Base-by-base conservation (phyloP, 35 echinoderm and acorn worm genomes). In the Antedon bifida region DNA sequence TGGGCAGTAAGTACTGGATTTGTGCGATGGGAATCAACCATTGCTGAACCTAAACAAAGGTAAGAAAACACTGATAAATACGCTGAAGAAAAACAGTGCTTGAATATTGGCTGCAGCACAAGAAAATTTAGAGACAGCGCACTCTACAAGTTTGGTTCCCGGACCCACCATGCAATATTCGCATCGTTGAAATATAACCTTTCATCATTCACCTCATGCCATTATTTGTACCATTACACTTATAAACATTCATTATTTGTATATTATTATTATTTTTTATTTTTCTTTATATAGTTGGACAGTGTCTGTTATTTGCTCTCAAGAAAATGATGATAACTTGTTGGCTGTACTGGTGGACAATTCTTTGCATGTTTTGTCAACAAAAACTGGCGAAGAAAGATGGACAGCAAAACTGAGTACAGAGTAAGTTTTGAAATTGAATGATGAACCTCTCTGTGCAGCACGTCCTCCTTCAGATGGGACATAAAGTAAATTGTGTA, bases 1-100 rank as follows among this genome's bases (percentile, higher is more conserved):
- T 99, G 95, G 95, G 91, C 92, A 31, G 39, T 91, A 30, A 86
- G 80, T 23, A 86, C 88, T 64, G 95, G 95, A 0, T 82, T 84
- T 32, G 44, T 99, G 31, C 82, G 82, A 81, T 99, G 95, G 95
- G 95, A 99, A 73, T 11, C 5, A 2, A 64, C 9, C 5, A 23
- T 64, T 64, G 26, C 23, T 16, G 51, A 64, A 19, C 51, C 5
- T 64, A 64, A 64, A 10, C 51, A 64, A 64, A 64, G 19, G 51
- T 64, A 26, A 64, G 23, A 14, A 7, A 14, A 4, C 38, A 42
- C 38, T n/a, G n/a, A n/a, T n/a, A 42, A 42, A 42, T 42, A 42
- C 38, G 4, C n/a, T n/a, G n/a, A n/a, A n/a, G 38, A 7, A 42
- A 42, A 14, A 14, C 38, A 42, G 38, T 42, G 4, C 38, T 42